These are phyloP conservation scores for Drosophila serrata DNA, from an alignment of 1,140 invertebrate species.

Conservation along the genomic window DNA sequence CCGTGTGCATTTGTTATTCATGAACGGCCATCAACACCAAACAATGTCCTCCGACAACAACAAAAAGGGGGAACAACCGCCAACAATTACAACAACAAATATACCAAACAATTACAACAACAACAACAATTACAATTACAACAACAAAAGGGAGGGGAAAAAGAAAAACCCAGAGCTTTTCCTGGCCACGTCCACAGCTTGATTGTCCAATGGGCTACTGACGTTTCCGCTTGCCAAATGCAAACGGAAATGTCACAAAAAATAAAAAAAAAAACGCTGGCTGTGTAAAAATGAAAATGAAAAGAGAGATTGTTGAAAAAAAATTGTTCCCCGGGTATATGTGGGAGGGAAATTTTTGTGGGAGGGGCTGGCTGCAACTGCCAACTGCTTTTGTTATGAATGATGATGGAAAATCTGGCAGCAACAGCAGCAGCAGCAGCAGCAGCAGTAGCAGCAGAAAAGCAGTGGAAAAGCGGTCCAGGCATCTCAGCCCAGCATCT, in stretches of 20 bases:
- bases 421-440: constrained; percentile 67
- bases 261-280: constrained; percentile 29
- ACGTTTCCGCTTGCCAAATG: constrained; percentile 82
- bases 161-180: constrained; percentile 36
- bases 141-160: constrained; percentile 19
- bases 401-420: constrained; percentile 82
- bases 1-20: constrained; percentile 80
- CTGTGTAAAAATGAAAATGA: constrained; percentile 42
- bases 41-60: constrained; percentile 69
- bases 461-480: constrained; percentile 29
- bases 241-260: constrained; percentile 79
- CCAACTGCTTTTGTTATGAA: constrained; percentile 83
- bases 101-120: constrained; percentile 70
- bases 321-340: constrained; percentile 20
- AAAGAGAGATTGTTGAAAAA: constrained; percentile 49
- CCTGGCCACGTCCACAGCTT: constrained; percentile 64
- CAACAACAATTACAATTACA: constrained; percentile 52
- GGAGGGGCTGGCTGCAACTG: constrained; percentile 62
- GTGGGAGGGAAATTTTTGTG: background rate
- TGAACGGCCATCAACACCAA: constrained; percentile 81
- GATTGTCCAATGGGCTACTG: constrained; percentile 79
- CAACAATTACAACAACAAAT: constrained; percentile 24
- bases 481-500: constrained; percentile 31
- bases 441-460: constrained; percentile 32
- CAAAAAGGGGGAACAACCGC: background rate